Base-by-base conservation (phyloP, 2,113 vertebrate species). In the Ictidomys tridecemlineatus region DNA sequence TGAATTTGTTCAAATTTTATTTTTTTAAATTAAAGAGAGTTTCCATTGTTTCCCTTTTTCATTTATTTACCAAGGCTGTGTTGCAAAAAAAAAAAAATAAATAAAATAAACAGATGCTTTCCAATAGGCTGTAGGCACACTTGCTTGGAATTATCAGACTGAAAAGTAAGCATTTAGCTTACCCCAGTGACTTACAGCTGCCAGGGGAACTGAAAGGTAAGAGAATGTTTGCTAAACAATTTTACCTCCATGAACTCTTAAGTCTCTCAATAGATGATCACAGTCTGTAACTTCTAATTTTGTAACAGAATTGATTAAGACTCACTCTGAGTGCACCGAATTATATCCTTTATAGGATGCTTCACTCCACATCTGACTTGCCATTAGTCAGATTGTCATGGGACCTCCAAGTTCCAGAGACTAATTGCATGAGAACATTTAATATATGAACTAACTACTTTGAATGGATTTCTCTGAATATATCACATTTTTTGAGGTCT, bases 381-480 rank as follows among this genome's bases (percentile, higher is more conserved):
- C 91, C 85, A 85, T 94, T 69, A 96, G 95, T 87, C 42, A 96
- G 53, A 0, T 10, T 93, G 85, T 61, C 85, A 76, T 63, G 70
- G 94, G 88, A 74, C 69, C 63, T 70, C 34, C 85, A 72, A 58
- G 78, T 93, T 94, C 78, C 86, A 85, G 28, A 96, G 95, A 98
- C 91, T 94, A 91, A 97, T 89, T 92, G 58, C 80, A 58, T n/a
- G 1, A 26, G 74, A 42, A 95, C 74, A 85, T 74, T 95, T 92
- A 98, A 91, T 94, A 80, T 34, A 72, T 48, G 48, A 95, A 48
- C 91, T 93, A 93, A 51, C 89, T 94, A 94, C 61, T 51, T 90
- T 87, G 63, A 73, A 8, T 17, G 90, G 63, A 61, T 95, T 93
- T 94, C 78, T 89, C 91, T 96, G 76, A 79, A 48, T 92, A 80